Conservation (phyloP, 2,113 vertebrate species). For the Gorsachius goisagi region DNA sequence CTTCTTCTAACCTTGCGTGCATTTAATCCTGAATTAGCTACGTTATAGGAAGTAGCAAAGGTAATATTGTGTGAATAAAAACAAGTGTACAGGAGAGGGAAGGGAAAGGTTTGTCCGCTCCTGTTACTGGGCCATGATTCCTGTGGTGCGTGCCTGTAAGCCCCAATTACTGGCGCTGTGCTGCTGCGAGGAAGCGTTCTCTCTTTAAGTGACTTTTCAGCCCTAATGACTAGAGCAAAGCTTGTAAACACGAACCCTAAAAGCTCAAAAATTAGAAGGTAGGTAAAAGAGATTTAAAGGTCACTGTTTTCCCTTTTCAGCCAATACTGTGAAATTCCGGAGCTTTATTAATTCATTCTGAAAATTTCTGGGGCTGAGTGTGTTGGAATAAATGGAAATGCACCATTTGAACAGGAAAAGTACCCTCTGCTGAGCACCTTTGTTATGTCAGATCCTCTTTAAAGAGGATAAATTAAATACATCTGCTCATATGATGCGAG, state of each 20-base stretch:
- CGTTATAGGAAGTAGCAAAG: not conserved
- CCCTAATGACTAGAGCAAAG: not conserved
- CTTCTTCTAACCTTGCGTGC: not conserved
- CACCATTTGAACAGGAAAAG: rapidly evolving
- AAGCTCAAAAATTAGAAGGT: not conserved
- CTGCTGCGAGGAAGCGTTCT: not conserved
- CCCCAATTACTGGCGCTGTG: not conserved
- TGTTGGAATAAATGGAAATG: not conserved
- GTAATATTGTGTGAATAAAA: not conserved
- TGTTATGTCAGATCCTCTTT: not conserved
- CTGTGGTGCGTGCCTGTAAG: not conserved
- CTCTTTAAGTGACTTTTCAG: not conserved
- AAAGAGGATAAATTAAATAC: not conserved
- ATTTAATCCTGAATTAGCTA: not conserved
- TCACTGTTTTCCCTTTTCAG: not conserved
- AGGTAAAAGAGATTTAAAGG: not conserved
- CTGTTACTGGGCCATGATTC: not conserved
- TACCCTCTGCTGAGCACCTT: not conserved
- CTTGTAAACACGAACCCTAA: not conserved
- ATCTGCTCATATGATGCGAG: not conserved
- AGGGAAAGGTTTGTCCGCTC: not conserved
- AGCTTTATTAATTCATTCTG: not conserved
- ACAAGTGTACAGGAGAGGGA: not conserved
- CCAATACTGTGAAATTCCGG: not conserved
- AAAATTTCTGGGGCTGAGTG: not conserved